Evolutionary conservation across 2,797 vertebrate species (phyloP), one percentile per base, ranked within the genome.

Genomic region (Decapterus maruadsi): DNA sequence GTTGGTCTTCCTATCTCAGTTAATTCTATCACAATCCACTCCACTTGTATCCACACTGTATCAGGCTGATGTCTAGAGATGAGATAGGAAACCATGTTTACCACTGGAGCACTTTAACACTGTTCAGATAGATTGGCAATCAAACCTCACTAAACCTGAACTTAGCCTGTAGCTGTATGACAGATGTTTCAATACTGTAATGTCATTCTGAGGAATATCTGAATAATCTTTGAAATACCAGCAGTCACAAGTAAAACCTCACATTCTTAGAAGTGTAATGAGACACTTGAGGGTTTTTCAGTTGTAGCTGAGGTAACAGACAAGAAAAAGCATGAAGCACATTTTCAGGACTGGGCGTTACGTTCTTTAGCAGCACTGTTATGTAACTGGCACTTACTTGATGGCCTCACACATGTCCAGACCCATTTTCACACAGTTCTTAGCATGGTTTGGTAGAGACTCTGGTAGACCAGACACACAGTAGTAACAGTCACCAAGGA

Each of bases 401-500:
- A 98, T 98, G 62, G 97, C 97, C 91, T 98, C 97, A 82, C 97
- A 98, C 97, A 98, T 98, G 83, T 98, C 97, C 78, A 98, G 72
- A 20, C 97, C 97, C 97, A 98, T 98, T 93, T 98, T 98, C 84
- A 98, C 97, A 88, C 97, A 98, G 81, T 98, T 98, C 86, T 97
- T 98, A 58, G 97, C 97, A 6, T 98, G 97, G 88, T 97, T 96
- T 5, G 96, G 95, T 82, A 98, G 93, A 26, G 97, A 98, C 72
- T 97, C 97, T 0, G 97, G 97, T 58, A 98, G 94, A 43, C 97
- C 97, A 1, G 97, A 98, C 63, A 98, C 97, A 86, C 97, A 98
- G 91, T 98, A 98, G 86, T 98, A 98, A 93, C 97, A 98, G 86
- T 98, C 97, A n/a, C 97, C 97, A 45, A 98, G 91, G 86, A 98